Conservation (phyloP, 2,113 vertebrate species). For the Bucco capensis region DNA sequence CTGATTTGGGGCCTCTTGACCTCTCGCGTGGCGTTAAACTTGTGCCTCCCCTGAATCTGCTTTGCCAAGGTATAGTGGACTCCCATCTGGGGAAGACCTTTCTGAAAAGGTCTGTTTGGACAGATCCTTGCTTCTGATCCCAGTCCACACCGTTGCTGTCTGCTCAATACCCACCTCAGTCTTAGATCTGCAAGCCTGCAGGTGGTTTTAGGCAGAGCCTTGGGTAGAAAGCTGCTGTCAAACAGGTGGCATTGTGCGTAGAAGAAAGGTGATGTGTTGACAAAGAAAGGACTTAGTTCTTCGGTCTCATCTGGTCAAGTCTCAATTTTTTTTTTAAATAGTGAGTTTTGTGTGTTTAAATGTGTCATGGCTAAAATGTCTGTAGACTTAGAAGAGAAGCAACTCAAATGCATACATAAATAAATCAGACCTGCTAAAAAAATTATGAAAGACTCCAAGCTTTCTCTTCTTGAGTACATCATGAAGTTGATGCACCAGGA, state of each 20-base stretch:
- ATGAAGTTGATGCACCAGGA: not conserved
- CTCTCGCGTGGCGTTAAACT: not conserved
- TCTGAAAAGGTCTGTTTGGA: not conserved
- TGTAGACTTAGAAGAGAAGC: not conserved
- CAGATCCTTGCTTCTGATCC: not conserved
- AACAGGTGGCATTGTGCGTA: not conserved
- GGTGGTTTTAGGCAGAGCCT: not conserved
- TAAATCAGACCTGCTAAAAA: not conserved
- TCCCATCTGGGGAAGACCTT: not conserved
- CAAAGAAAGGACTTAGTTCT: not conserved
- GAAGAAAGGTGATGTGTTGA: not conserved
- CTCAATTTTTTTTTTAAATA: not conserved
- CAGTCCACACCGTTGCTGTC: not conserved
- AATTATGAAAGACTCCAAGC: not conserved
- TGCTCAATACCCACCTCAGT: not conserved
- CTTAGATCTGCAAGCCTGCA: not conserved
- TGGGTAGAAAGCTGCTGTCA: not conserved
- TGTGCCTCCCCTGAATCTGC: fast-evolving
- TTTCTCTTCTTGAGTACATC: not conserved
- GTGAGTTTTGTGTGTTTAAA: not conserved
- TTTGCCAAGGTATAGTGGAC: not conserved
- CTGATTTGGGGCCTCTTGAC: not conserved
- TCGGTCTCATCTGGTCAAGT: not conserved
- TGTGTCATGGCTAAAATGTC: not conserved
- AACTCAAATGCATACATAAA: not conserved